Percentiles rank a stretch among this genome's conserved stretches.
These are phyloP conservation scores for Incurvaria masculella DNA, from an alignment of 2,888 invertebrate species.

Conservation along the genomic window DNA sequence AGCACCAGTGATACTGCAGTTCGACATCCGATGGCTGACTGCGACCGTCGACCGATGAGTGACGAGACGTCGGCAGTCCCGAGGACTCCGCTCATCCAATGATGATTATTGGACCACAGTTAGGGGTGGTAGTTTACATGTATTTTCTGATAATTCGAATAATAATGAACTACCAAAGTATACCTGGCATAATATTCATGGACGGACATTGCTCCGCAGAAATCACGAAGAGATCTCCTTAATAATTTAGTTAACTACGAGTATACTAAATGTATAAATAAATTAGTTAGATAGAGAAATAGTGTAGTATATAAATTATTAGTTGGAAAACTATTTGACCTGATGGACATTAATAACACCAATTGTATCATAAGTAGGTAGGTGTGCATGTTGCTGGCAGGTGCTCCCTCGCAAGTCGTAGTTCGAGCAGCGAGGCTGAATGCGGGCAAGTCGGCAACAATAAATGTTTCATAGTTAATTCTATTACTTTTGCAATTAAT, in stretches of 20 bases:
- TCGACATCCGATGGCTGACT: too few relatives aligned
- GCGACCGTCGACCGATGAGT: too few relatives aligned
- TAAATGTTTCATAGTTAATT: too few relatives aligned
- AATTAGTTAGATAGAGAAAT: too few relatives aligned
- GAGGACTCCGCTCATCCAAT: background rate
- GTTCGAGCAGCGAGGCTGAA: slow-evolving; percentile 23
- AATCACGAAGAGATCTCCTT: background rate
- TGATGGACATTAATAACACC: background rate
- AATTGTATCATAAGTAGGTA: background rate
- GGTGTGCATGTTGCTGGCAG: too few relatives aligned
- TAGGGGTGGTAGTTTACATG: background rate
- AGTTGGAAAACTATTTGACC: too few relatives aligned
- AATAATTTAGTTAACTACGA: background rate
- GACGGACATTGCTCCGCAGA: background rate
- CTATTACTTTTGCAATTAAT: too few relatives aligned
- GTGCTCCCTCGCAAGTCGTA: slow-evolving; percentile 25
- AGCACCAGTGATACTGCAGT: too few relatives aligned
- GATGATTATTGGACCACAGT: background rate
- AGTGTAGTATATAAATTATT: too few relatives aligned
- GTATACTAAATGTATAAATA: background rate
- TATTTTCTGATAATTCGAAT: background rate
- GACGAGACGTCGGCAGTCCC: too few relatives aligned
- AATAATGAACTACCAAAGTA: background rate
- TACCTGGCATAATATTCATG: background rate
- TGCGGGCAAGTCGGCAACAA: slow-evolving; percentile 6